Evolutionary conservation across 2,797 vertebrate species (phyloP).

Genomic region (Morus bassanus): DNA sequence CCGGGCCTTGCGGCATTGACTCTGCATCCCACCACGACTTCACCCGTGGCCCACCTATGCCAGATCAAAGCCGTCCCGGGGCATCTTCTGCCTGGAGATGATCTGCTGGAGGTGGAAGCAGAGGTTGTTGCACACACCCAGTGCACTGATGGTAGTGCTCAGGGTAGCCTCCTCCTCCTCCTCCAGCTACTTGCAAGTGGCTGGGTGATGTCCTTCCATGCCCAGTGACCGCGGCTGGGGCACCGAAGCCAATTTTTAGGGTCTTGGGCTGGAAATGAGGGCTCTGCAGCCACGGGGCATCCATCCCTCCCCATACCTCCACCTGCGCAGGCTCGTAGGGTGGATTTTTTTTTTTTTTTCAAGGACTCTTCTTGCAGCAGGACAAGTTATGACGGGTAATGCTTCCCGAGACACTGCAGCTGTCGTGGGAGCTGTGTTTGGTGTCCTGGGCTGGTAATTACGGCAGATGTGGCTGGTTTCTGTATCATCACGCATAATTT

Average conservation of each 20-base stretch:
- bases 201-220: accelerated
- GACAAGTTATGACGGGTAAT: accelerated
- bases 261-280: neutral
- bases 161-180: neutral
- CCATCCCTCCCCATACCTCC: neutral
- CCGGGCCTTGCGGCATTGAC: accelerated
- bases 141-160: accelerated
- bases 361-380: neutral
- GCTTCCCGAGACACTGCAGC: accelerated
- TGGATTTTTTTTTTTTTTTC: neutral
- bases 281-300: accelerated
- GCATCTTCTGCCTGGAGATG: neutral
- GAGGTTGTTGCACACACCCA: neutral
- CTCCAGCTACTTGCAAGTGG: neutral
- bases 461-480: neutral
- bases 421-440: accelerated
- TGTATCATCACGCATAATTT: accelerated
- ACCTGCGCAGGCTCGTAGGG: accelerated
- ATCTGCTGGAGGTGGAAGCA: neutral
- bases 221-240: accelerated
- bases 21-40: neutral
- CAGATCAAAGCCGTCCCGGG: accelerated
- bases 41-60: accelerated
- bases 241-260: neutral
- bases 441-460: accelerated